Evolutionary conservation across 2,888 invertebrate genomes (phyloP).

Genomic region (Nasonovia ribisnigri): DNA sequence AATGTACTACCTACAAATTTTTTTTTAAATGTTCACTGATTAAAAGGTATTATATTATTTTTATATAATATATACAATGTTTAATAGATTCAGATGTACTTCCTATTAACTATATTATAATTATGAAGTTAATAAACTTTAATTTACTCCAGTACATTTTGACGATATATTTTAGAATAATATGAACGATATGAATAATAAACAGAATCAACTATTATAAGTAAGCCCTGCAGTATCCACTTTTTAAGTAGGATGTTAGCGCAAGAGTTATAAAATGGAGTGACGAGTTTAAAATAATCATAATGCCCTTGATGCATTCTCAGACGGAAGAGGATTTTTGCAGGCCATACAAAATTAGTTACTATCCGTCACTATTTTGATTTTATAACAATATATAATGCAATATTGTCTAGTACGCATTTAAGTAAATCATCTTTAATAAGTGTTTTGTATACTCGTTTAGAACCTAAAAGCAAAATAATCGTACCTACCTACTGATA

Average conservation of each 20-base stretch:
- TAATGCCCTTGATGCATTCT: conserved; percentile 41
- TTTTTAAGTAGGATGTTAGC: background rate
- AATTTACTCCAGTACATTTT: background rate
- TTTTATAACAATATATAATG: conserved; percentile 39
- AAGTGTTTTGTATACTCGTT: conserved; percentile 33
- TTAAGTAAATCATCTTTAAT: conserved; percentile 34
- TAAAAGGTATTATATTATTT: background rate
- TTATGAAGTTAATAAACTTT: background rate
- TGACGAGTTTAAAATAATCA: conserved; percentile 14
- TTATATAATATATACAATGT: background rate
- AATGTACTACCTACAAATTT: background rate
- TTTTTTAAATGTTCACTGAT: background rate
- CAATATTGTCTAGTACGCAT: background rate
- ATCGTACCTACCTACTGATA: background rate
- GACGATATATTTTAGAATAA: background rate
- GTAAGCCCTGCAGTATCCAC: background rate
- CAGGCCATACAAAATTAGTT: conserved; percentile 44
- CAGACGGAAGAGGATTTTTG: conserved; percentile 58
- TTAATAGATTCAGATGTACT: background rate
- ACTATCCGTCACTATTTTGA: conserved; percentile 20
- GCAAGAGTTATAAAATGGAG: background rate
- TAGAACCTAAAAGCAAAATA: conserved; percentile 16
- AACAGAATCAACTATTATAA: background rate
- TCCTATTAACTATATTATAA: background rate
- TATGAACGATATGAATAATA: background rate